phyloP scores from a whole-genome alignment of 2,113 vertebrate species.

The Hymenochirus boettgeri region DNA sequence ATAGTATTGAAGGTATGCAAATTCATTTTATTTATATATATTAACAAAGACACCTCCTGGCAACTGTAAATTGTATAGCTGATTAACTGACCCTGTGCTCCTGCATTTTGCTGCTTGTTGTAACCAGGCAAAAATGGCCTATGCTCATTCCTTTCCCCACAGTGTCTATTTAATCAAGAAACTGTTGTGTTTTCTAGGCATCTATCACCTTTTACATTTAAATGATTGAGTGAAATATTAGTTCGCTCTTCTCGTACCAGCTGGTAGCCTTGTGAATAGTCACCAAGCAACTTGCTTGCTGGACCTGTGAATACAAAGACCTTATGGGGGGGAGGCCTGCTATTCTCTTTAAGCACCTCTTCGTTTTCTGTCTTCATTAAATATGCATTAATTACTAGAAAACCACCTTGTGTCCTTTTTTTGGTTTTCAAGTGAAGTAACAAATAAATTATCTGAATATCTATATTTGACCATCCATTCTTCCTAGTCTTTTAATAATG shows the following conservation, averaged over 20 bases:
- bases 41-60: conserved; percentile 13
- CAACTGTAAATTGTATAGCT: conserved; percentile 37
- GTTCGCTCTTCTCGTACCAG: conserved; percentile 48
- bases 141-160: conserved; percentile 39
- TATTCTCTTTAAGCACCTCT: conserved; percentile 45
- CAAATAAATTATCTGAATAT: background rate
- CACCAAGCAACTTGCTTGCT: conserved; percentile 51
- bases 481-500: conserved; percentile 15
- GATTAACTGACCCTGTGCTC: conserved; percentile 33
- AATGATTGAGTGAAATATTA: conserved; percentile 49
- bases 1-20: too few species aligned
- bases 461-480: conserved; percentile 25
- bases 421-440: conserved; percentile 24
- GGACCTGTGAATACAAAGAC: conserved; percentile 43
- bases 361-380: conserved; percentile 45
- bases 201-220: conserved; percentile 39
- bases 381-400: conserved; percentile 48
- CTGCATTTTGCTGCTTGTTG: conserved; percentile 37
- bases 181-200: conserved; percentile 19
- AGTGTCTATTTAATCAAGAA: conserved; percentile 29
- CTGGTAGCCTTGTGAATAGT: conserved; percentile 48
- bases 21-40: too few species aligned
- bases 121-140: conserved; percentile 16
- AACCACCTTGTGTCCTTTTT: conserved; percentile 25
- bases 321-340: conserved; percentile 40